These are phyloP conservation scores for Hirtodrosophila histrioides DNA, from an alignment of 2,888 invertebrate species.

Conservation along the genomic window DNA sequence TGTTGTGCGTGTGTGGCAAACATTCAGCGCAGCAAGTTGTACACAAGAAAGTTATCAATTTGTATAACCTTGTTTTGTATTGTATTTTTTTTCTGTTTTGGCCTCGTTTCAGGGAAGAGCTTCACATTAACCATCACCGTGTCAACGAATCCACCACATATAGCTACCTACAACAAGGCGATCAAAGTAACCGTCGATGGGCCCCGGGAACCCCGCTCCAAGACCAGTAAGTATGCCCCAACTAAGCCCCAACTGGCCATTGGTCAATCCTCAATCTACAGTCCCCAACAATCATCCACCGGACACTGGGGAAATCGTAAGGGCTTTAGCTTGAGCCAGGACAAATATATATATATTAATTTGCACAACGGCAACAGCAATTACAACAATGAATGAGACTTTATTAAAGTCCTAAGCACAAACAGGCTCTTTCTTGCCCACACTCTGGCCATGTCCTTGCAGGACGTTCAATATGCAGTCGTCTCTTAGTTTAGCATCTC, in stretches of 20 bases:
- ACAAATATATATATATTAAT: slow-evolving; percentile 26
- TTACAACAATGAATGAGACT: slow-evolving; percentile 24
- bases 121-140: slow-evolving; percentile 98
- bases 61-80: slow-evolving; percentile 34
- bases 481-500: slow-evolving; percentile 43
- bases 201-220: slow-evolving; percentile 96
- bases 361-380: slow-evolving; percentile 19
- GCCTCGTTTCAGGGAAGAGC: slow-evolving; percentile 92
- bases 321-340: not conserved
- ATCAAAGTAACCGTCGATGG: slow-evolving; percentile 99
- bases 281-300: slow-evolving; percentile 11
- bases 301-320: slow-evolving; percentile 8
- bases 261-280: slow-evolving; percentile 7
- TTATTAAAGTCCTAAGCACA: slow-evolving; percentile 28
- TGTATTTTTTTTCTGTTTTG: slow-evolving; percentile 16
- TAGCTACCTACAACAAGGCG: slow-evolving; percentile 97
- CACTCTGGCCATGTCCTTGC: not conserved
- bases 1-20: slow-evolving; percentile 39
- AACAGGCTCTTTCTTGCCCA: not conserved
- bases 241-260: slow-evolving; percentile 8
- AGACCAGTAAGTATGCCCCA: slow-evolving; percentile 90
- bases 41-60: slow-evolving; percentile 41
- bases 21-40: slow-evolving; percentile 16
- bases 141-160: slow-evolving; percentile 97
- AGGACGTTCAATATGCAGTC: slow-evolving; percentile 30